Conservation (phyloP, 2,797 vertebrate genomes). For the Pteronotus mesoamericanus region DNA sequence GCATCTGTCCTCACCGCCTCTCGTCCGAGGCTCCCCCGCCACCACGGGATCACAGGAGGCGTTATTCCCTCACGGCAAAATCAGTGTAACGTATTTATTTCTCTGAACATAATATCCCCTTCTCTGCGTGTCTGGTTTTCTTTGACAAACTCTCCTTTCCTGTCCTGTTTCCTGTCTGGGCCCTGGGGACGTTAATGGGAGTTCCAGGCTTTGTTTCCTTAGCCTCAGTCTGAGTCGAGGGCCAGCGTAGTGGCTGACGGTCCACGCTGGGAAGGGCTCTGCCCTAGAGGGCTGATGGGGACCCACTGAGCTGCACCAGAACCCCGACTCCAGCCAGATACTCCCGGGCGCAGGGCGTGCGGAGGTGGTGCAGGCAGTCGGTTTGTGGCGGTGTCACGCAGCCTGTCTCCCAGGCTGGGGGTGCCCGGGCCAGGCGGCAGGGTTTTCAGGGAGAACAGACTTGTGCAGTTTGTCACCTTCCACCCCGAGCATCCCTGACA, state of each 20-base stretch:
- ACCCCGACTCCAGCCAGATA: neutral
- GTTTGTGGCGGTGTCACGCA: neutral
- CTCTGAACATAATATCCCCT: neutral
- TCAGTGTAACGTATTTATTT: neutral
- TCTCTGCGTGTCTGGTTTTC: neutral
- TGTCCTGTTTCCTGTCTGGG: neutral
- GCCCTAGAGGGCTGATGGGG: neutral
- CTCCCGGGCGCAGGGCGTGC: too few species aligned
- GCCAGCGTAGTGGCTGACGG: neutral
- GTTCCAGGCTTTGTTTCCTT: neutral
- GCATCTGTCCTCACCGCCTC: neutral
- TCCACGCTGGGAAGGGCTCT: neutral
- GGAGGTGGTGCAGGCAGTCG: neutral
- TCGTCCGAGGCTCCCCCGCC: neutral
- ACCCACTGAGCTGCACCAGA: neutral
- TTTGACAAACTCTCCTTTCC: neutral
- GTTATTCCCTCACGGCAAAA: neutral
- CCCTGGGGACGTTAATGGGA: neutral
- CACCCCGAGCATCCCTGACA: neutral
- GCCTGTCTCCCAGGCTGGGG: neutral
- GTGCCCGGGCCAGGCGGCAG: neutral
- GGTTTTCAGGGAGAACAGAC: neutral
- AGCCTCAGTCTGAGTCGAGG: neutral
- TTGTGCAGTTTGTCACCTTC: neutral
- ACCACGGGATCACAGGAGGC: neutral